phyloP scores from a whole-genome alignment of 2,888 invertebrate genomes.

The Vesta saturnalis region DNA sequence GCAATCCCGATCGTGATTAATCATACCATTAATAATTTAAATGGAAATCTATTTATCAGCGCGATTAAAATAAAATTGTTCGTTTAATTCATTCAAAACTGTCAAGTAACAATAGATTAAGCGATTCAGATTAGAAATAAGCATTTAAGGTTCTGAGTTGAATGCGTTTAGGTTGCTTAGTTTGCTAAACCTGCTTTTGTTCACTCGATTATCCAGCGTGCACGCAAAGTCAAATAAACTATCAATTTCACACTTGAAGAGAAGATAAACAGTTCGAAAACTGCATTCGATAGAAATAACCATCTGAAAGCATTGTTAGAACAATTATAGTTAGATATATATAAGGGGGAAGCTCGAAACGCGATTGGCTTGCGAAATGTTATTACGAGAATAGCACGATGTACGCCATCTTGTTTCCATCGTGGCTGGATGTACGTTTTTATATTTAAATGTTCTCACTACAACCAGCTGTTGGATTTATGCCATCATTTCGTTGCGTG shows the following conservation, averaged over 20 bases:
- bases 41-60: constrained; percentile 48
- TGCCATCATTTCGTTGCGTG: constrained; percentile 21
- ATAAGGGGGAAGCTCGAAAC: constrained; percentile 38
- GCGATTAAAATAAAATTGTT: constrained; percentile 43
- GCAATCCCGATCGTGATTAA: constrained; percentile 49
- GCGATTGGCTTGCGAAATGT: constrained; percentile 38
- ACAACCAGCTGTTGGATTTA: constrained; percentile 36
- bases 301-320: constrained; percentile 33
- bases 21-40: constrained; percentile 51
- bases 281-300: constrained; percentile 31
- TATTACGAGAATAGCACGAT: constrained; percentile 29
- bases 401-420: constrained; percentile 42
- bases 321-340: constrained; percentile 25
- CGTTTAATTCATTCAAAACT: constrained; percentile 39
- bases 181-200: constrained; percentile 30
- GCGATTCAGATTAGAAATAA: constrained; percentile 37
- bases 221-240: constrained; percentile 49
- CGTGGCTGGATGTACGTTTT: constrained; percentile 34
- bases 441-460: constrained; percentile 33
- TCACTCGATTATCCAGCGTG: constrained; percentile 37
- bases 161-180: constrained; percentile 5
- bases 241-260: constrained; percentile 52
- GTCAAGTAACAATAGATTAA: constrained; percentile 42
- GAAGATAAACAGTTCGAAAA: constrained; percentile 42
- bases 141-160: constrained; percentile 16